A percentile compares a stretch with the other conserved stretches of the same genome.
phyloP scores from a whole-genome alignment of 2,113 vertebrate genomes.

The Takifugu bimaculatus region DNA sequence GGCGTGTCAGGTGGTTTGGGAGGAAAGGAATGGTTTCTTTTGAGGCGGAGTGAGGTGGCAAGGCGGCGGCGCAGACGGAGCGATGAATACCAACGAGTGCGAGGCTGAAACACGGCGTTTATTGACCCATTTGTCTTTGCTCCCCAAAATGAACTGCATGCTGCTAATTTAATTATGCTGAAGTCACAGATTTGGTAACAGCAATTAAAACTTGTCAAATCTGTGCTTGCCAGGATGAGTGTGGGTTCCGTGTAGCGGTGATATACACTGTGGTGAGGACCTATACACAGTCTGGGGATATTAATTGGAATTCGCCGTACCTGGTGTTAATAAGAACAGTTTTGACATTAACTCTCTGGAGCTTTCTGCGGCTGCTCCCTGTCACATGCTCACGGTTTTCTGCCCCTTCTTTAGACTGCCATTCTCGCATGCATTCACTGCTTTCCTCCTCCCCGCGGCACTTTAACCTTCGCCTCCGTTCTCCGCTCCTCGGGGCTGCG shows the following conservation, averaged over 20 bases:
- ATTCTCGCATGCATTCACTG: too few relatives aligned
- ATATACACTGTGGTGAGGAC: slow-evolving; percentile 10
- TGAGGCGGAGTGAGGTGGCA: slow-evolving; percentile 27
- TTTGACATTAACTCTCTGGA: slow-evolving; percentile 36
- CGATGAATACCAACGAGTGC: slow-evolving; percentile 26
- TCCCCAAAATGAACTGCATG: slow-evolving; percentile 4
- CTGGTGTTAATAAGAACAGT: slow-evolving; percentile 32
- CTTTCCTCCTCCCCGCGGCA: slow-evolving; percentile 25
- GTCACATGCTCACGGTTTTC: slow-evolving; percentile 12
- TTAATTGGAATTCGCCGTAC: slow-evolving; percentile 40
- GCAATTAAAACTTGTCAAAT: slow-evolving; percentile 66
- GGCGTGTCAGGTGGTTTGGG: slow-evolving; percentile 42
- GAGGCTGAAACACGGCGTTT: slow-evolving; percentile 1
- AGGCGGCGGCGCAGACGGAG: slow-evolving; percentile 38
- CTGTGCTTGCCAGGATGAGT: slow-evolving; percentile 25
- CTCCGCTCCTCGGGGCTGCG: slow-evolving; percentile 50
- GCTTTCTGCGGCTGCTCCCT: slow-evolving; percentile 11
- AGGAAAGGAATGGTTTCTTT: slow-evolving; percentile 39
- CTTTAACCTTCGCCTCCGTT: slow-evolving; percentile 64
- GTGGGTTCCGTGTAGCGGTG: slow-evolving; percentile 20
- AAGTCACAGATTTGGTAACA: slow-evolving; percentile 57
- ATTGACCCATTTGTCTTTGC: background rate
- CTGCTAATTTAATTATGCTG: slow-evolving; percentile 39
- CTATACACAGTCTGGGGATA: slow-evolving; percentile 16
- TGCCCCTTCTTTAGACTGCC: too few relatives aligned